A percentile compares a stretch with the other conserved stretches of the same genome.
Evolutionary conservation across 2,113 vertebrate genomes (phyloP).

Genomic region (Neodontobutis hainanensis): DNA sequence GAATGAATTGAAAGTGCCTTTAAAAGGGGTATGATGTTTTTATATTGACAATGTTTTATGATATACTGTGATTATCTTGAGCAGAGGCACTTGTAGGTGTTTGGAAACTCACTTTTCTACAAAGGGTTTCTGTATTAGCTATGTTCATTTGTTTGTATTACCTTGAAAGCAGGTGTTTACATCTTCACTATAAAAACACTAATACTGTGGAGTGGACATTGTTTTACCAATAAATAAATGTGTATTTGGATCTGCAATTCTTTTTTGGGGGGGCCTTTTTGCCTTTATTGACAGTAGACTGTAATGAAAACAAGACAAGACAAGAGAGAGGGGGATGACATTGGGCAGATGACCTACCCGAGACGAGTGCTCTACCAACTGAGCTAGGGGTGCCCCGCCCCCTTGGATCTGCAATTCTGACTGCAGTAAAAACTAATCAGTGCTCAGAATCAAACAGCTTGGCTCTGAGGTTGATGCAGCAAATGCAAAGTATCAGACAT

Average conservation of each 20-base stretch:
- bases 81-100: conserved; percentile 19
- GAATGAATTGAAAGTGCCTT: conserved; percentile 9
- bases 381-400: no score
- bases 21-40: neutral
- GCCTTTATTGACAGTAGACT: no score
- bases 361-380: no score
- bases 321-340: no score
- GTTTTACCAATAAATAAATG: neutral
- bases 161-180: neutral
- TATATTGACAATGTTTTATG: neutral
- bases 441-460: neutral
- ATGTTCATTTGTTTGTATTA: neutral
- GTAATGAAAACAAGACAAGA: no score
- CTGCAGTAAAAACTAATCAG: conserved; percentile 6
- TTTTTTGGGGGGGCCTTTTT: no score
- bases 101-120: conserved; percentile 25
- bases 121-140: neutral
- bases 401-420: conserved; percentile 10
- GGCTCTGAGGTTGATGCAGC: neutral
- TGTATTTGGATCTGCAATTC: conserved; percentile 14
- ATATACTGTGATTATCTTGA: neutral
- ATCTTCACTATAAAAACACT: neutral
- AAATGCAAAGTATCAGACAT: neutral
- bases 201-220: neutral
- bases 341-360: no score